Base-by-base conservation (phyloP, 2,797 vertebrate species). In the Pteronotus mesoamericanus region DNA sequence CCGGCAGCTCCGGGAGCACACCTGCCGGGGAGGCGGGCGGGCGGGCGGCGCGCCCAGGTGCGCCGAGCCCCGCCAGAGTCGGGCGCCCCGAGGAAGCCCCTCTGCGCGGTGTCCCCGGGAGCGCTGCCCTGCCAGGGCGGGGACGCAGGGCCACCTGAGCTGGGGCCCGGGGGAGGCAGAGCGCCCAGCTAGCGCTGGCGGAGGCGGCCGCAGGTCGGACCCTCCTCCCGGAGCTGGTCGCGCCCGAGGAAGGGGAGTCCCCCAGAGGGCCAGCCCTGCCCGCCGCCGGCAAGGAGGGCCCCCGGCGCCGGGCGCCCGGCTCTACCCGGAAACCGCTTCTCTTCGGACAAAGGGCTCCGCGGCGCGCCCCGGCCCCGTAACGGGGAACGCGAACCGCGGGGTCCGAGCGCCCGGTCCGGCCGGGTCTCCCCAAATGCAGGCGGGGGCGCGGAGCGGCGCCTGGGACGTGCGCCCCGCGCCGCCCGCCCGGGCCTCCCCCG, bases 271-370 rank as follows among this genome's bases (percentile, higher is more conserved):
- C 55, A 2, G 44, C 26, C 1, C 24, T 24, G 80, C 82, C 88
- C 95, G 9, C 64, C 57, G 59, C 71, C 57, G 0, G 85, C 66
- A 2, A 15, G 24, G 34, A 26, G 37, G 37, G 64, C 89, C n/a
- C 15, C 32, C 34, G 57, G 29, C 12, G 78, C 94, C 37, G 37
- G 26, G 89, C 57, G 9, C 98, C 98, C 97, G 96, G 97, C 98
- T 97, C 96, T 97, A 97, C 91, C 98, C 97, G 78, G 61, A 66
- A 69, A 48, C 19, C 37, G 68, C 9, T 19, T 37, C 37, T 19
- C 3, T 48, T 71, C 5, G 95, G 93, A 97, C 97, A 97, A 97
- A 97, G 94, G 88, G 84, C 94, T 86, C 75, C 29, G 1, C 71
- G 32, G 85, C 59, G 85, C 59, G 78, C 46, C 92, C 77, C 59